phyloP scores from a whole-genome alignment of 2,113 vertebrate genomes.

The Ancistrus triradiatus region DNA sequence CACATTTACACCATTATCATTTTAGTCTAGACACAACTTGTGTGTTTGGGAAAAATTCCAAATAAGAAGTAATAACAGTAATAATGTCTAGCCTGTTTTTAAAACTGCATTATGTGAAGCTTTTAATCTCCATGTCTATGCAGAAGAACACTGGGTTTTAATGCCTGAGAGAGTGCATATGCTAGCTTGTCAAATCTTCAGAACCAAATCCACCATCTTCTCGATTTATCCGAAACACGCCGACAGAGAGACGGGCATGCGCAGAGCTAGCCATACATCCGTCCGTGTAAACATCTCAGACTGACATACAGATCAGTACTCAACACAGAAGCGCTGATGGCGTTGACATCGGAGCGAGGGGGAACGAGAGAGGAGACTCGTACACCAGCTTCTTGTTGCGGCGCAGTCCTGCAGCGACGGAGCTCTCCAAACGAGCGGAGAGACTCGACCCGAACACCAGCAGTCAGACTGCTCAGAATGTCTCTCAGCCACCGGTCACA shows the following conservation, averaged over 20 bases:
- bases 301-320: not conserved
- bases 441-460: not conserved
- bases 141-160: too few relatives aligned
- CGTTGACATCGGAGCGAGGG: too few relatives aligned
- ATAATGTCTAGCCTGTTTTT: too few relatives aligned
- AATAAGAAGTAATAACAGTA: too few relatives aligned
- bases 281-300: constrained; percentile 5
- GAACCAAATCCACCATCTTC: constrained; percentile 18
- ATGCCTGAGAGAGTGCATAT: not conserved
- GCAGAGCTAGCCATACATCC: constrained; percentile 1
- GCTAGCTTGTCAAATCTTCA: not conserved
- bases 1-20: too few relatives aligned
- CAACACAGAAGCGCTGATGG: not conserved
- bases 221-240: not conserved
- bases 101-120: too few relatives aligned
- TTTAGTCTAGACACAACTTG: too few relatives aligned
- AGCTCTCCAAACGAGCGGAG: constrained; percentile 3
- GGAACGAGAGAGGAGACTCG: constrained; percentile 1
- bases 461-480: constrained; percentile 6
- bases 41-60: too few relatives aligned
- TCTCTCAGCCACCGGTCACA: constrained; percentile 16
- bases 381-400: constrained; percentile 16
- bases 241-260: not conserved
- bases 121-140: too few relatives aligned
- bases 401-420: constrained; percentile 27